A percentile compares a stretch with the other conserved stretches of the same genome.
These are phyloP conservation scores for Apamea anceps DNA, from an alignment of 2,888 invertebrate genomes.

Conservation along the genomic window DNA sequence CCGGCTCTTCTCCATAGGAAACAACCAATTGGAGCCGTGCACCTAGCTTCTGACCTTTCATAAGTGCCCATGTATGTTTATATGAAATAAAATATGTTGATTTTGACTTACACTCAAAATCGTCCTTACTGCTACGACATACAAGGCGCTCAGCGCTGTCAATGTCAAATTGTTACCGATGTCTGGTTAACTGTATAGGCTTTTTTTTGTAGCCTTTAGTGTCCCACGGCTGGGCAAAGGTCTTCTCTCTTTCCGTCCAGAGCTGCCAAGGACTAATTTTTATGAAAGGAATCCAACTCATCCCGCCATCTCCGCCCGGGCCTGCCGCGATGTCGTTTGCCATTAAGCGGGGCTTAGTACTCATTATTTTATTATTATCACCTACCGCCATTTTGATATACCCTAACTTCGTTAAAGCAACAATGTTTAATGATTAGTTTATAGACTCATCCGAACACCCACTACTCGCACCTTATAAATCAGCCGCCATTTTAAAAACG, in stretches of 20 bases:
- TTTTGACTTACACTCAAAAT: background rate
- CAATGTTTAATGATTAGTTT: background rate
- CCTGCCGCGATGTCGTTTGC: no score
- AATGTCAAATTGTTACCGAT: background rate
- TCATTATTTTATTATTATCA: background rate
- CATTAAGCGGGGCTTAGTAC: background rate
- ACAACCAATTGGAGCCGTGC: background rate
- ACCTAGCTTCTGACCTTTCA: background rate
- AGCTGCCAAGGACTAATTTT: no score
- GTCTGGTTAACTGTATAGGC: background rate
- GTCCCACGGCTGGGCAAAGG: no score
- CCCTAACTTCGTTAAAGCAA: background rate
- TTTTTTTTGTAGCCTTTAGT: no score
- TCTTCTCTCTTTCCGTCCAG: no score
- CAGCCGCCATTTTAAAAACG: slow-evolving; percentile 51
- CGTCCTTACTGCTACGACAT: background rate
- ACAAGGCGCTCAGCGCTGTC: background rate
- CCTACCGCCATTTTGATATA: background rate
- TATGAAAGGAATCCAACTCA: no score
- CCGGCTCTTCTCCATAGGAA: background rate
- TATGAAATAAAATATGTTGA: background rate
- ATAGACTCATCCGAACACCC: slow-evolving; percentile 13
- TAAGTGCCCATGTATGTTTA: background rate
- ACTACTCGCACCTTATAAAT: slow-evolving; percentile 42
- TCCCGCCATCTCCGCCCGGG: no score